A percentile compares a stretch with the other conserved stretches of the same genome.
phyloP scores from a whole-genome alignment of 1,140 invertebrate species.

The Lineus longissimus region DNA sequence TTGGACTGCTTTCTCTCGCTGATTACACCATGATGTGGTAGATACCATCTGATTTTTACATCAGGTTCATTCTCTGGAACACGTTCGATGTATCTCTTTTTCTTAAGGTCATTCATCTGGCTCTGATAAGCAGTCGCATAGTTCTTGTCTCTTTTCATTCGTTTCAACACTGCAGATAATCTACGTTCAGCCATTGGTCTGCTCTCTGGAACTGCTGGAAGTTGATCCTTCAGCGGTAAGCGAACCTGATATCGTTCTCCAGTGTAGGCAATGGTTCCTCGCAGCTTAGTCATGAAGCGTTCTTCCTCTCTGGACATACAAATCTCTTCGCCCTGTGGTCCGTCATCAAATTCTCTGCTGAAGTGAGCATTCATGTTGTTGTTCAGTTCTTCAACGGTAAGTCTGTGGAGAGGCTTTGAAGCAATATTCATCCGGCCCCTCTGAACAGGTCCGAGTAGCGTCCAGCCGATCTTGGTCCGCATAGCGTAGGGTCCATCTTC shows the following conservation, averaged over 20 bases:
- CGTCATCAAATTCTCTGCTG: neutral
- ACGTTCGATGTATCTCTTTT: neutral
- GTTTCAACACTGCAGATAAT: neutral
- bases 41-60: neutral
- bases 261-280: neutral
- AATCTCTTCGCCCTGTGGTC: constrained; percentile 5
- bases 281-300: neutral
- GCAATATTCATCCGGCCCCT: neutral
- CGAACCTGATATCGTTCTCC: neutral
- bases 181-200: neutral
- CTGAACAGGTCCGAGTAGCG: constrained; percentile 3
- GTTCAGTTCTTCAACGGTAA: neutral
- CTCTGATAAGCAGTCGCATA: neutral
- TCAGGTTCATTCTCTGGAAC: neutral
- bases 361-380: constrained; percentile 2
- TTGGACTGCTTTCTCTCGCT: neutral
- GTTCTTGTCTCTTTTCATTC: neutral
- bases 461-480: neutral
- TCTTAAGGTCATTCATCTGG: neutral
- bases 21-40: neutral
- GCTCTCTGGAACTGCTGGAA: neutral
- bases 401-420: neutral
- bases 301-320: neutral
- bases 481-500: constrained; percentile 3
- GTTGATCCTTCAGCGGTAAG: neutral